Evolutionary conservation across 2,888 invertebrate species (phyloP).

Genomic region (Unio delphinus): DNA sequence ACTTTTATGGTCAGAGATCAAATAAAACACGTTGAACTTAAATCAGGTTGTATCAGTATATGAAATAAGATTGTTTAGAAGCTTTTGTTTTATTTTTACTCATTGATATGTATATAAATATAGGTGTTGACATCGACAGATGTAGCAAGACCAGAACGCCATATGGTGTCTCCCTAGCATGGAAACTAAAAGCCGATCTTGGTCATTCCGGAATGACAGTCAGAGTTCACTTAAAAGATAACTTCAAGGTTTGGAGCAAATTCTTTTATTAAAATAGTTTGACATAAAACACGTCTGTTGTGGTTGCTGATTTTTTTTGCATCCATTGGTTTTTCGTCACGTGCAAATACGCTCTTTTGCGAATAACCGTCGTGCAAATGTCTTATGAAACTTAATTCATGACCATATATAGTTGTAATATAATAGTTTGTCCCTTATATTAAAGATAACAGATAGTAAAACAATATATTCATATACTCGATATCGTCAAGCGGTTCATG

Average conservation of each 20-base stretch:
- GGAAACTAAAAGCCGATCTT: slow-evolving; percentile 41
- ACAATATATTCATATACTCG: too few relatives aligned
- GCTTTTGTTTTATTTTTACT: neutral
- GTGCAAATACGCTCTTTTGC: too few relatives aligned
- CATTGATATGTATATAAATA: neutral
- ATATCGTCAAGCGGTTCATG: too few relatives aligned
- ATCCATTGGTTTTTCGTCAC: too few relatives aligned
- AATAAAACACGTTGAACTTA: neutral
- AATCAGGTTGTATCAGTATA: neutral
- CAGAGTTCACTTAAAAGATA: slow-evolving; percentile 65
- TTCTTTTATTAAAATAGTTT: neutral
- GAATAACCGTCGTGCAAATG: too few relatives aligned
- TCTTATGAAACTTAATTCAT: too few relatives aligned
- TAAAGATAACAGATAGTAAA: too few relatives aligned
- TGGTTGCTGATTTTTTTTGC: too few relatives aligned
- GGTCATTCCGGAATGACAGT: slow-evolving; percentile 50
- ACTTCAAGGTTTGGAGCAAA: slow-evolving; percentile 46
- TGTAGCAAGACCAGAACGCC: slow-evolving; percentile 59
- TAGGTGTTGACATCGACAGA: slow-evolving; percentile 40
- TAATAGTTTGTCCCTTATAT: too few relatives aligned
- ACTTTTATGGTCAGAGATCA: neutral
- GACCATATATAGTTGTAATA: too few relatives aligned
- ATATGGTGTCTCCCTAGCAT: slow-evolving; percentile 60
- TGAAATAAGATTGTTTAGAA: neutral
- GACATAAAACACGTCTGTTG: too few relatives aligned